Base-by-base conservation (phyloP, 1,140 invertebrate genomes). In the Hypsibius dujardini region DNA sequence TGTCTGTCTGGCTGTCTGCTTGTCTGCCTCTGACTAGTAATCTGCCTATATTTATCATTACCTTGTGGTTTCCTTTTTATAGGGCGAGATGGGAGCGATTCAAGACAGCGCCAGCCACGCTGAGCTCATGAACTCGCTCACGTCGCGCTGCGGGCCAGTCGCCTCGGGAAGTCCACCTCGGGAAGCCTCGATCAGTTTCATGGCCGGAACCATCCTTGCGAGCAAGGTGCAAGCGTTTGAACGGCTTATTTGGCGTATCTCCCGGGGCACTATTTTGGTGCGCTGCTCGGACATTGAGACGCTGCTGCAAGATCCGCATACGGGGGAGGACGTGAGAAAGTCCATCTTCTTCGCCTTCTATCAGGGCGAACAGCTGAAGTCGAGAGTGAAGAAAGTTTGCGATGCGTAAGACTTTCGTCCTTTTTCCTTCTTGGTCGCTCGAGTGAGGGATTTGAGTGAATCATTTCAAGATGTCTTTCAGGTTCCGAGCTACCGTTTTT, bases 401-500 rank as follows among this genome's bases (percentile, higher is more conserved):
- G 78, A 81, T 73, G 80, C 81, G 75, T 82, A 77, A 70, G 46
- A 69, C 40, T 71, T n/a, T n/a, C 28, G 7, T 72, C 2, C 28
- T 71, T 71, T 14, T 46, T 70, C 28, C 12, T 71, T 59, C 45
- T 46, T 73, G 70, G 72, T 59, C 47, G 12, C 46, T 50, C 71
- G 74, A 42, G 67, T 60, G 69, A 47, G n/a, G n/a, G n/a, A n/a
- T n/a, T n/a, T n/a, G n/a, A n/a, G n/a, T n/a, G n/a, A n/a, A n/a
- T n/a, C 74, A 79, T 79, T 67, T 81, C 79, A 70, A 75, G 77
- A 71, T 80, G 79, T 15, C 47, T 72, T 75, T 67, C 73, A 83
- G 94, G n/a, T 98, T 97, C 80, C 86, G 92, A 67, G 94, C 95
- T 0, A 95, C 92, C 2, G 81, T 98, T 1, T 99, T 98, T 82